Evolutionary conservation across 2,797 vertebrate genomes (phyloP).

Genomic region (Pagetopsis macropterus): DNA sequence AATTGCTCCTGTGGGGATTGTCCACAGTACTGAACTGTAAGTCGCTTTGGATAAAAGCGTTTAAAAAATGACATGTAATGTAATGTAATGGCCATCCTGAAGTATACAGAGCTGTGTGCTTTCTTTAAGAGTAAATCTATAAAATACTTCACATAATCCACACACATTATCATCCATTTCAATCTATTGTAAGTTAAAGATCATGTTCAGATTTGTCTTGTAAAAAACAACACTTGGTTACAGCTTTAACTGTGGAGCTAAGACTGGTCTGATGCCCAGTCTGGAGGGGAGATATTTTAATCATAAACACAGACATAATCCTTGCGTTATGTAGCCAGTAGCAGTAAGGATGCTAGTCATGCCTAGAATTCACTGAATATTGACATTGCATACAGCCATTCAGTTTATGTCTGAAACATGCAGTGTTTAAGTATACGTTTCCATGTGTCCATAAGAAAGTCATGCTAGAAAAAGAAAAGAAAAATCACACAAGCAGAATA

Average conservation of each 20-base stretch:
- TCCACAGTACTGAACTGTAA: too few relatives aligned
- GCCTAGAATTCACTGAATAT: neutral
- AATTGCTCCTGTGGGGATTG: too few relatives aligned
- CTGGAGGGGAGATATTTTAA: constrained; percentile 1
- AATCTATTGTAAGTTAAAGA: neutral
- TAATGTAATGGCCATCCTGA: neutral
- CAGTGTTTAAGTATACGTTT: neutral
- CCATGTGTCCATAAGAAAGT: neutral
- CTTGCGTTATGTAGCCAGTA: constrained; percentile 5
- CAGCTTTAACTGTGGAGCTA: neutral
- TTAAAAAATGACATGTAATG: too few relatives aligned
- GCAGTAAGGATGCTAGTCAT: neutral
- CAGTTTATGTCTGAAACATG: neutral
- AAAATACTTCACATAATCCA: too few relatives aligned
- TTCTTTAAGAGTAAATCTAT: constrained; percentile 3
- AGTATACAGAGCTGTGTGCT: neutral
- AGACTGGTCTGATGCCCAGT: neutral
- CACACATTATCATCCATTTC: too few relatives aligned
- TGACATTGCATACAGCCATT: neutral
- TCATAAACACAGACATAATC: constrained; percentile 17
- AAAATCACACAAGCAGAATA: neutral
- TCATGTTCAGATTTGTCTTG: neutral
- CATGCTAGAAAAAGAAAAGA: neutral
- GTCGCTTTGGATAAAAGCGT: too few relatives aligned
- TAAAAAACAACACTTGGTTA: neutral